Conservation (phyloP, 2,113 vertebrate genomes). For the Xenus cinereus region DNA sequence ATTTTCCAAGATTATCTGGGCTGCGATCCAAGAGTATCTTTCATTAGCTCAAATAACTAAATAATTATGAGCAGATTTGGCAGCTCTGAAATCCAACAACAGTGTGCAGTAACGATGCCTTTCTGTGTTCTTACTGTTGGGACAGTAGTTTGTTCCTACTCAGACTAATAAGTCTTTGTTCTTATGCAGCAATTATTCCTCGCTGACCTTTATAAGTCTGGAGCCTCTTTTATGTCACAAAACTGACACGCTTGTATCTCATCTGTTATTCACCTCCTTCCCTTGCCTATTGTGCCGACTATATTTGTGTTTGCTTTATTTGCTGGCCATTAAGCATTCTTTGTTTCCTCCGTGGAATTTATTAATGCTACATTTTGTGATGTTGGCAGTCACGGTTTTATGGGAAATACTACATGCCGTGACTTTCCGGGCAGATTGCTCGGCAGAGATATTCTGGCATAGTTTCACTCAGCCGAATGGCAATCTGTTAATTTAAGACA, state of each 20-base stretch:
- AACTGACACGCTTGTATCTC: background rate
- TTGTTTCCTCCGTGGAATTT: background rate
- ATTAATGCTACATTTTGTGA: background rate
- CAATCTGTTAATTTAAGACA: background rate
- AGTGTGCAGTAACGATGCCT: background rate
- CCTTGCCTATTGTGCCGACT: background rate
- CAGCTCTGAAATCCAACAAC: conserved; percentile 43
- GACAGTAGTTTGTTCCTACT: background rate
- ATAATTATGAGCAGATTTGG: conserved; percentile 60
- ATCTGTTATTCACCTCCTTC: background rate
- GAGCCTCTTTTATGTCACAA: background rate
- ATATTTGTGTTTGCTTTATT: background rate
- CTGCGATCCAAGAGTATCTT: conserved; percentile 47
- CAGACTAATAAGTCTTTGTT: conserved; percentile 5
- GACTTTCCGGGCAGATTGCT: background rate
- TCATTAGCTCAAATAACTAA: conserved; percentile 58
- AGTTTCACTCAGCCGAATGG: background rate
- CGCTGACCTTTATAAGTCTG: background rate
- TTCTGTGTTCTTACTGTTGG: background rate
- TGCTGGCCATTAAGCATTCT: background rate
- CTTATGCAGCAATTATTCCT: conserved; percentile 21
- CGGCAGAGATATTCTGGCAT: background rate
- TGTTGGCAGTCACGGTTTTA: background rate
- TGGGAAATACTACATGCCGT: background rate
- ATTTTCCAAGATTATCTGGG: conserved; percentile 60